phyloP scores from a whole-genome alignment of 2,888 invertebrate species.

The Nomada goodeniana region DNA sequence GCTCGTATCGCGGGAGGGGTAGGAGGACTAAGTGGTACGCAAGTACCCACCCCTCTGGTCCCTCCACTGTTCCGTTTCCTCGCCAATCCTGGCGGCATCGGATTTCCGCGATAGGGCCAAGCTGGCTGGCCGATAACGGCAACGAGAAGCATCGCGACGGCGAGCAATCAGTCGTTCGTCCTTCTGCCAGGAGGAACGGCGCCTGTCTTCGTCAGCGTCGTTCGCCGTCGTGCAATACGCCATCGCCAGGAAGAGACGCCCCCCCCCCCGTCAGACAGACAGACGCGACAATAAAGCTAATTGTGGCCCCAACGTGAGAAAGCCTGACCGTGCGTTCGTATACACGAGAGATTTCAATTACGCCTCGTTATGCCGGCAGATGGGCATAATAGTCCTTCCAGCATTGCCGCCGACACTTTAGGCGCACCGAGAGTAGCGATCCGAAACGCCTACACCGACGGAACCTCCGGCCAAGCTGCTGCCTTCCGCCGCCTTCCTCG shows the following conservation, averaged over 20 bases:
- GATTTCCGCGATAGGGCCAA: slow-evolving; percentile 64
- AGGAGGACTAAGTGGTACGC: slow-evolving; percentile 40
- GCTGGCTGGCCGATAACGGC: slow-evolving; percentile 50
- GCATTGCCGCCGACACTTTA: slow-evolving; percentile 72
- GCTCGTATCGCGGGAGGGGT: slow-evolving; percentile 37
- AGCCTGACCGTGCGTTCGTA: slow-evolving; percentile 72
- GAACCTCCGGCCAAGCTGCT: slow-evolving; percentile 32
- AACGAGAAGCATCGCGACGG: slow-evolving; percentile 38
- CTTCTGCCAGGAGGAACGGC: slow-evolving; percentile 60
- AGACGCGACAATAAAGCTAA: slow-evolving; percentile 81
- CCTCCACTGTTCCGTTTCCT: slow-evolving; percentile 1
- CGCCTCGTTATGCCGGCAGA: slow-evolving; percentile 83
- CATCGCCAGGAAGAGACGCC: slow-evolving; percentile 33
- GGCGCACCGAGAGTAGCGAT: slow-evolving; percentile 61
- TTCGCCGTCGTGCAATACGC: slow-evolving; percentile 23
- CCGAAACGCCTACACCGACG: slow-evolving; percentile 57
- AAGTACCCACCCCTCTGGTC: slow-evolving; percentile 10
- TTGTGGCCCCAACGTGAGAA: slow-evolving; percentile 80
- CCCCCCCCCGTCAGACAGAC: slow-evolving; percentile 64
- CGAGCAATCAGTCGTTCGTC: slow-evolving; percentile 52
- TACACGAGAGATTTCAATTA: slow-evolving; percentile 83
- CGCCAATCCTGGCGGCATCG: slow-evolving; percentile 52
- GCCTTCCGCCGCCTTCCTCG: neutral
- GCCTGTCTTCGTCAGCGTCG: slow-evolving; percentile 52
- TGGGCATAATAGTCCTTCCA: slow-evolving; percentile 80